A percentile compares a stretch with the other conserved stretches of the same genome.
phyloP scores from a whole-genome alignment of 2,113 vertebrate species.

The Melanotaenia duboulayi region DNA sequence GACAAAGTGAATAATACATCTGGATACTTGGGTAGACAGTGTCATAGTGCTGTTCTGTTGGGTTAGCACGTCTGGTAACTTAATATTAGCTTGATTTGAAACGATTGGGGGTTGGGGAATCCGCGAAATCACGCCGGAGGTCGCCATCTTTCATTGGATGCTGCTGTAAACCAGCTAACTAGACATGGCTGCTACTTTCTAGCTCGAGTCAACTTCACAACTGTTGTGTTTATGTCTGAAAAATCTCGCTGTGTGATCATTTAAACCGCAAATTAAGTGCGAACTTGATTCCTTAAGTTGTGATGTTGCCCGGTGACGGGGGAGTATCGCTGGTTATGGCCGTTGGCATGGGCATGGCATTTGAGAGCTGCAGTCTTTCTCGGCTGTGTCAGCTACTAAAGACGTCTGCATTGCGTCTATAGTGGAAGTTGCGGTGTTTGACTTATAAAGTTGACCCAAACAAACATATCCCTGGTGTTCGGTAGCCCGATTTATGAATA shows the following conservation, averaged over 20 bases:
- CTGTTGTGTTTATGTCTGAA: neutral
- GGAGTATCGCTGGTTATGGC: constrained; percentile 28
- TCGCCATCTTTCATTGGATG: constrained; percentile 79
- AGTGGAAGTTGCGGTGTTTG: constrained; percentile 13
- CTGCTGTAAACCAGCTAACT: constrained; percentile 43
- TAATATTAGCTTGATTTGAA: constrained; percentile 9
- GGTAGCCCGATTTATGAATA: neutral
- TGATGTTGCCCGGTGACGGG: neutral
- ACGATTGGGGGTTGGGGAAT: constrained; percentile 48
- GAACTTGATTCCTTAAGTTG: neutral
- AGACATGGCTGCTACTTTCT: constrained; percentile 42
- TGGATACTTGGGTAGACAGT: no score
- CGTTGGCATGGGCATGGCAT: constrained; percentile 42
- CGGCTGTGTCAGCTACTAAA: constrained; percentile 49
- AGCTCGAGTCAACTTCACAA: constrained; percentile 15
- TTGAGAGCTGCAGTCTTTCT: constrained; percentile 41
- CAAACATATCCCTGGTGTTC: neutral
- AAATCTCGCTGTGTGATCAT: neutral
- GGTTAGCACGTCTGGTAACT: constrained; percentile 46
- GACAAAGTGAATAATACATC: no score
- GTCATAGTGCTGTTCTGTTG: no score
- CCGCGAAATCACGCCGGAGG: constrained; percentile 74
- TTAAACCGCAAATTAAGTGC: neutral
- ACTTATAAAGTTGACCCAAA: constrained; percentile 8
- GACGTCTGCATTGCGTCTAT: constrained; percentile 66